Evolutionary conservation across 2,888 invertebrate species (phyloP).

Genomic region (Didymodactylos carnosus): DNA sequence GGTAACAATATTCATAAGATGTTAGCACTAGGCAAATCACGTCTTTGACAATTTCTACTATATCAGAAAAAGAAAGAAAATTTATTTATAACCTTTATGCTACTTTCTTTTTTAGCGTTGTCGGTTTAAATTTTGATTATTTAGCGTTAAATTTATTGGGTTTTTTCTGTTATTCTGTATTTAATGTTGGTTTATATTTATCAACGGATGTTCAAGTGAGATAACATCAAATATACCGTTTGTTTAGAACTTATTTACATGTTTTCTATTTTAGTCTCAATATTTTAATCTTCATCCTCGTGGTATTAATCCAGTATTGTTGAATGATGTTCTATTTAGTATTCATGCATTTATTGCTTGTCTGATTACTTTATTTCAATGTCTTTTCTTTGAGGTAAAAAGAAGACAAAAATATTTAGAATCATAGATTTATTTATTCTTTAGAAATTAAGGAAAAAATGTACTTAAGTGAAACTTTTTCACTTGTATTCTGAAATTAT

Average conservation of each 20-base stretch:
- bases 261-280: background rate
- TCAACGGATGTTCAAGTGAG: background rate
- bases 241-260: no score
- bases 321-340: conserved; percentile 44
- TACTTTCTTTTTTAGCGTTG: background rate
- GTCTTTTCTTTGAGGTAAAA: conserved; percentile 48
- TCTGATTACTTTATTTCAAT: conserved; percentile 61
- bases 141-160: conserved; percentile 6
- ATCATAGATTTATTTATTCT: background rate
- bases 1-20: no score
- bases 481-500: no score
- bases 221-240: no score
- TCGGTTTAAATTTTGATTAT: conserved; percentile 6
- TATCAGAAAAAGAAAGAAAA: background rate
- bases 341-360: conserved; percentile 74
- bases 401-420: no score
- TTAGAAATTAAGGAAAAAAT: no score
- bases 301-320: conserved; percentile 11
- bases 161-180: conserved; percentile 12
- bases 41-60: no score
- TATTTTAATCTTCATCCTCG: conserved; percentile 8
- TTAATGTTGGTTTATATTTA: conserved; percentile 5
- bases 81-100: no score
- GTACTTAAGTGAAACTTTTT: no score
- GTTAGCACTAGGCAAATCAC: no score